Evolutionary conservation across 2,888 invertebrate species (phyloP).

Genomic region (Platycnemis pennipes): DNA sequence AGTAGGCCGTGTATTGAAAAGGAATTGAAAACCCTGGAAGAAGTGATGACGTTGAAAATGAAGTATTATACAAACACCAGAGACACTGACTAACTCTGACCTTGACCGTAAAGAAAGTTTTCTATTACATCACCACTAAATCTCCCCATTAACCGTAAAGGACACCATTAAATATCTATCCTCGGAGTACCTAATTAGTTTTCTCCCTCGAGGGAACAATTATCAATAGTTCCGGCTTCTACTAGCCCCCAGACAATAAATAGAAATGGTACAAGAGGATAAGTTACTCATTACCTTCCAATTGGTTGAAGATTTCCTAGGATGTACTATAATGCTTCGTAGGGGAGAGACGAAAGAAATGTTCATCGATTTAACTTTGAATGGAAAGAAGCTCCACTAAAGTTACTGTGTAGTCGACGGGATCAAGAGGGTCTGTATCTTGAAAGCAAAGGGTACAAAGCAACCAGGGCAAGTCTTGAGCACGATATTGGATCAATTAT

Average conservation of each 20-base stretch:
- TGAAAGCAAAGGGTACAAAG: neutral
- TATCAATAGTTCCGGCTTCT: neutral
- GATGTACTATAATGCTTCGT: too few relatives aligned
- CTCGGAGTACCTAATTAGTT: neutral
- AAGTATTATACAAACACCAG: too few relatives aligned
- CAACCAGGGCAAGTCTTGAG: neutral
- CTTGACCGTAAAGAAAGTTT: too few relatives aligned
- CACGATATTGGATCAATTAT: neutral
- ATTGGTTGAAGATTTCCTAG: neutral
- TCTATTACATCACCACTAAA: too few relatives aligned
- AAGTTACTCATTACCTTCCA: slow-evolving; percentile 2
- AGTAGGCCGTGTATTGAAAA: too few relatives aligned
- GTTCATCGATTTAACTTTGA: neutral
- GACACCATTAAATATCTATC: too few relatives aligned
- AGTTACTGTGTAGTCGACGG: neutral
- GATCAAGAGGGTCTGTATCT: neutral
- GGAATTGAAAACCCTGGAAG: too few relatives aligned
- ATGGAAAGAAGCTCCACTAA: neutral
- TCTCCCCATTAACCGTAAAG: too few relatives aligned
- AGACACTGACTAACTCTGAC: too few relatives aligned
- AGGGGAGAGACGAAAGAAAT: neutral
- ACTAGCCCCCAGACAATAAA: neutral
- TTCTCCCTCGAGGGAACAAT: neutral
- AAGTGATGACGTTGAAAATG: too few relatives aligned
- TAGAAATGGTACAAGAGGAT: neutral